These are phyloP conservation scores for Argynnis bischoffii DNA, from an alignment of 2,888 invertebrate species.

Conservation along the genomic window DNA sequence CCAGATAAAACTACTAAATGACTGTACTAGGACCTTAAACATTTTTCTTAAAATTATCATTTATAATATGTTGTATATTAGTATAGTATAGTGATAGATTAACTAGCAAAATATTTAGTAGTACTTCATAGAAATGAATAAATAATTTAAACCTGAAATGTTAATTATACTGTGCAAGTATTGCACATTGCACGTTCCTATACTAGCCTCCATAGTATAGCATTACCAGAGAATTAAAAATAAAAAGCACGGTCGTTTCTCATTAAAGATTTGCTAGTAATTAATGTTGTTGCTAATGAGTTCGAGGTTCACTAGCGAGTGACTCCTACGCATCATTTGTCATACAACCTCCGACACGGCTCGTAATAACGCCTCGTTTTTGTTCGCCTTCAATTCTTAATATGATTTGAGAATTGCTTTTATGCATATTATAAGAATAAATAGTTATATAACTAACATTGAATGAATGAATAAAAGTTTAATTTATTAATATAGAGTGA, in stretches of 20 bases:
- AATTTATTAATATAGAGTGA: not conserved
- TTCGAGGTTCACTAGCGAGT: conserved; percentile 65
- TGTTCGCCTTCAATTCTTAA: conserved; percentile 36
- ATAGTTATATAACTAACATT: conserved; percentile 6
- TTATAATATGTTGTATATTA: too few species aligned
- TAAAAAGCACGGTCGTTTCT: conserved; percentile 56
- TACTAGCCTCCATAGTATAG: conserved; percentile 9
- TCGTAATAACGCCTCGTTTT: conserved; percentile 58
- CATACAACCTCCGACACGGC: conserved; percentile 69
- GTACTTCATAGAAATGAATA: too few species aligned
- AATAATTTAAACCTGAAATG: too few species aligned
- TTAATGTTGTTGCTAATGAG: conserved; percentile 75
- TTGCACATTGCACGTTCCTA: too few species aligned
- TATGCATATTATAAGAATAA: conserved; percentile 26
- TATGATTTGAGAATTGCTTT: conserved; percentile 33
- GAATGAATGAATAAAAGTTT: not conserved
- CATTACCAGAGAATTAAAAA: conserved; percentile 45
- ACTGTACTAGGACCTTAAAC: too few species aligned
- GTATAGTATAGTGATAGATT: too few species aligned
- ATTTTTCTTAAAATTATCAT: too few species aligned
- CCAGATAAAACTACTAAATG: too few species aligned
- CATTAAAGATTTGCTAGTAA: conserved; percentile 71
- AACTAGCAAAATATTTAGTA: too few species aligned
- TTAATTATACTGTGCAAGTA: too few species aligned
- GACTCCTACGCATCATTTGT: conserved; percentile 78